Evolutionary conservation across 2,797 vertebrate genomes (phyloP).

Genomic region (Delichon dasypus): DNA sequence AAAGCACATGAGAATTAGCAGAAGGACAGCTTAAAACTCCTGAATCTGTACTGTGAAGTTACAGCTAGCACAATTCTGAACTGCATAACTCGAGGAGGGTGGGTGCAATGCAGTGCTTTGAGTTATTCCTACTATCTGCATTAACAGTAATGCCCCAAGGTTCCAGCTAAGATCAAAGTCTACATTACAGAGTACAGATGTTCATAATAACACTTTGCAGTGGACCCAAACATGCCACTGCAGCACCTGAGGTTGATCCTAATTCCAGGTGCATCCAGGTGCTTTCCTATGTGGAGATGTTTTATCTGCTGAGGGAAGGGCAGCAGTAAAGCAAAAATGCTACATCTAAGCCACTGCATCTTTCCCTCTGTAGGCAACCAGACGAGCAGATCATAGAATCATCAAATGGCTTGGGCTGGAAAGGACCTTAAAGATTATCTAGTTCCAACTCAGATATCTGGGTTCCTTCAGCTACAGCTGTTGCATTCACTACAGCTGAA

Average conservation of each 20-base stretch:
- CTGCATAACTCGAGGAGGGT: not conserved
- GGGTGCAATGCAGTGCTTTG: not conserved
- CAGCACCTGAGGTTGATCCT: not conserved
- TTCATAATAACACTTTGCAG: not conserved
- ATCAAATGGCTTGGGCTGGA: not conserved
- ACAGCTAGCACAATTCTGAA: not conserved
- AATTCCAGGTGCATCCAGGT: not conserved
- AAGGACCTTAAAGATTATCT: not conserved
- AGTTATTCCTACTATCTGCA: not conserved
- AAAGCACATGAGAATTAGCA: not conserved
- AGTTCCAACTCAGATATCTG: not conserved
- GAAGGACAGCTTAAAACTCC: not conserved
- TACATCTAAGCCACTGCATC: not conserved
- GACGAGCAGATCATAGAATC: not conserved
- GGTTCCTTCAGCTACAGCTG: not conserved
- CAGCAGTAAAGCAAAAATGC: not conserved
- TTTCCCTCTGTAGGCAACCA: not conserved
- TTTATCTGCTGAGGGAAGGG: not conserved
- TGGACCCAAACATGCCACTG: not conserved
- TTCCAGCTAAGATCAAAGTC: not conserved
- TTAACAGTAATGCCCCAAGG: not conserved
- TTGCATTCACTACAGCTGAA: not conserved
- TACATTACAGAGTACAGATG: not conserved
- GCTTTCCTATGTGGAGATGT: accelerated
- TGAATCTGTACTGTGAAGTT: not conserved